Conservation (phyloP, 2,888 invertebrate species). For the Drosophila macrospina region DNA sequence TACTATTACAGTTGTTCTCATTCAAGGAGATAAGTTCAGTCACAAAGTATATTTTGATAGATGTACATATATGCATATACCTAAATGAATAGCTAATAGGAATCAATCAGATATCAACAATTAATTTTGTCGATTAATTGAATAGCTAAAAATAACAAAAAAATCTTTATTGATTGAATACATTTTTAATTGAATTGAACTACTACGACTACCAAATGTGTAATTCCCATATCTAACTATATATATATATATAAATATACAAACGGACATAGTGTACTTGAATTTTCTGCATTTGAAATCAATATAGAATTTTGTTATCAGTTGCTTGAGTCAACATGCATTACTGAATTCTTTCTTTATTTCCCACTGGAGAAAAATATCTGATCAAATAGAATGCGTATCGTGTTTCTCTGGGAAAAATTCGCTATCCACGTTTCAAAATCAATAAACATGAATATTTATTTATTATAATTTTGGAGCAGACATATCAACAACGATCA, state of each 20-base stretch:
- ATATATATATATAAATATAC: no score
- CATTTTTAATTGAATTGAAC: not conserved
- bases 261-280: not conserved
- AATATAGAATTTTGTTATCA: slow-evolving; percentile 1
- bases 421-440: not conserved
- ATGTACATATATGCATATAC: not conserved
- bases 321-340: slow-evolving; percentile 2
- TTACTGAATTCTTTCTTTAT: slow-evolving; percentile 9
- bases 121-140: not conserved
- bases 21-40: not conserved
- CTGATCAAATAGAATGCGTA: not conserved
- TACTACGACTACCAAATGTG: not conserved
- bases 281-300: not conserved
- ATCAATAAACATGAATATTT: slow-evolving; percentile 1
- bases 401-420: not conserved
- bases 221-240: no score
- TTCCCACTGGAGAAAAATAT: slow-evolving; percentile 2
- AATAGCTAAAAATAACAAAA: not conserved
- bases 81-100: not conserved
- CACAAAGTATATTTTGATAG: not conserved
- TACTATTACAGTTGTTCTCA: not conserved
- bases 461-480: not conserved
- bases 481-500: not conserved
- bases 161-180: not conserved
- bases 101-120: not conserved